Evolutionary conservation across 2,888 invertebrate species (phyloP).

Genomic region (Acanthacorydalis orientalis): DNA sequence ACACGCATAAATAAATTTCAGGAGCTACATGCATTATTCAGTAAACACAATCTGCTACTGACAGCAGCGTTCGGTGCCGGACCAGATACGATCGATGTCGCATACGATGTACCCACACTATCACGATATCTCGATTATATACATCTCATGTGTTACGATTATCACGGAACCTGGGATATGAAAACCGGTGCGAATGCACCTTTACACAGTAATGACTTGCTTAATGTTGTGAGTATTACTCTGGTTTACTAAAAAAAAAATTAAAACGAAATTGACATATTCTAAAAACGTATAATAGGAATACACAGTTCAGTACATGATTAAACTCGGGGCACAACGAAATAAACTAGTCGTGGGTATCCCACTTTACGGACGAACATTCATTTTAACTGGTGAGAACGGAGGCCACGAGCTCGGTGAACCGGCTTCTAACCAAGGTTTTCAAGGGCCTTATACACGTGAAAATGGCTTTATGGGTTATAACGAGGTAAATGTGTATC

Average conservation of each 20-base stretch:
- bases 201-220: constrained; percentile 36
- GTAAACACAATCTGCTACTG: constrained; percentile 45
- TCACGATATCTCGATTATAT: constrained; percentile 51
- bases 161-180: constrained; percentile 70
- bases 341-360: constrained; percentile 67
- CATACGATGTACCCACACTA: constrained; percentile 59
- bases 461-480: constrained; percentile 78
- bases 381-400: constrained; percentile 31
- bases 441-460: constrained; percentile 59
- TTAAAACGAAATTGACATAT: neutral
- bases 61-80: constrained; percentile 74
- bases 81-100: constrained; percentile 53
- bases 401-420: constrained; percentile 33
- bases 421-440: constrained; percentile 39
- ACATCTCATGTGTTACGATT: constrained; percentile 82
- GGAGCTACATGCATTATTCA: constrained; percentile 58
- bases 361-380: constrained; percentile 72
- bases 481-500: constrained; percentile 47
- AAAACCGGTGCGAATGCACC: constrained; percentile 66
- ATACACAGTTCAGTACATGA: constrained; percentile 56
- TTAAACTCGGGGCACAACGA: constrained; percentile 54
- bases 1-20: constrained; percentile 17
- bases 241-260: neutral
- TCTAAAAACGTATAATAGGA: constrained; percentile 31
- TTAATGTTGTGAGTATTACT: constrained; percentile 47